phyloP scores from a whole-genome alignment of 2,888 invertebrate species.

The Lissonota sp. region DNA sequence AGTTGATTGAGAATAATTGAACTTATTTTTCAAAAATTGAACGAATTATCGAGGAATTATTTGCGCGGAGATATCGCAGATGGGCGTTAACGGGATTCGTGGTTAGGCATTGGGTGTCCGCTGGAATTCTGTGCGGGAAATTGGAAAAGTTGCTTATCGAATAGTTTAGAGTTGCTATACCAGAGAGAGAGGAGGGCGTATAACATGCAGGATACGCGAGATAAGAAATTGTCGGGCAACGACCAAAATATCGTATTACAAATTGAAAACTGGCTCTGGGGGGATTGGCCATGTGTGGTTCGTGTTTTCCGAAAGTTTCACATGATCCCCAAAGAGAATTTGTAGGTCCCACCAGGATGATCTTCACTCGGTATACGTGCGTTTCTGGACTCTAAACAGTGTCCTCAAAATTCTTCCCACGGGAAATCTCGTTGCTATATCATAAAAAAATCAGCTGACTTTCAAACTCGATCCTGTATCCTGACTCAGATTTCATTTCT shows the following conservation, averaged over 20 bases:
- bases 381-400: conserved; percentile 15
- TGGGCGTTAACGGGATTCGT: no score
- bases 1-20: no score
- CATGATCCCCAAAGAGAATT: background rate
- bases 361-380: no score
- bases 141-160: conserved; percentile 69
- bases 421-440: background rate
- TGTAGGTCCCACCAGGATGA: no score
- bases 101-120: conserved; percentile 49
- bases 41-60: background rate
- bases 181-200: background rate
- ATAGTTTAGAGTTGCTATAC: conserved; percentile 27
- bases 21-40: no score
- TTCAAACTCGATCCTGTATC: no score
- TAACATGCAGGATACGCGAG: background rate
- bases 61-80: no score
- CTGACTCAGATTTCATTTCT: no score
- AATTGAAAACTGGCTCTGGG: conserved; percentile 55
- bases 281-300: conserved; percentile 14
- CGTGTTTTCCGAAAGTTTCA: conserved; percentile 16
- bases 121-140: conserved; percentile 54
- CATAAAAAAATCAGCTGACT: no score
- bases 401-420: background rate
- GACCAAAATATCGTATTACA: conserved; percentile 57
- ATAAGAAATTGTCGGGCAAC: conserved; percentile 36